Evolutionary conservation across 1,140 invertebrate genomes (phyloP), one percentile per base, ranked within the genome.

Genomic region (Zaprionus taronus): DNA sequence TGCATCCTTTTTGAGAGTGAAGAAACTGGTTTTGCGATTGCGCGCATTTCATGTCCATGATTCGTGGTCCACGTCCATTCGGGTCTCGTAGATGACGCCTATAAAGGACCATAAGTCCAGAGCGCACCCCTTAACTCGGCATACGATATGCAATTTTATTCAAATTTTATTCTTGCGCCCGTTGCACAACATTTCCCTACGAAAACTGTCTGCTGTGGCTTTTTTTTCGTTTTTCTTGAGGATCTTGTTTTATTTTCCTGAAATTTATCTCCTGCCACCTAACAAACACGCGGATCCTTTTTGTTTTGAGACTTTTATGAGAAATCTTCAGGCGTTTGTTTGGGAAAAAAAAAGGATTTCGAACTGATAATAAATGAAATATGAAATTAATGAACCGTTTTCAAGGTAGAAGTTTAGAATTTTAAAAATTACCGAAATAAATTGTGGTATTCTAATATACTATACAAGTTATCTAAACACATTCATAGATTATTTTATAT

Each of bases 1-100:
- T 87, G 79, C 85, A 87, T 84, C 85, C 84, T 90, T 89, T 67
- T 67, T 58, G 61, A 69, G 47, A 68, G 79, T 73, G n/a, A 61
- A 63, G 14, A 68, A 87, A 87, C 84, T 89, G 84, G 84, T 87
- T 87, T 70, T 64, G 15, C 65, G 63, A 70, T 62, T 63, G 57
- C 51, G 58, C 71, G 57, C 64, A 60, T 66, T 64, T 57, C 44
- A 7, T 47, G 70, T 60, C 41, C 34, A 74, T 41, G 34, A 28
- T 20, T 14, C 53, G 34, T 55, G 73, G 58, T 58, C 57, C 58
- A 49, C 14, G 28, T 67, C 47, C 47, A 51, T 24, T 51, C 9
- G 47, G 47, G 20, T 2, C 20, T 14, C 47, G 41, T 9, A 41
- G 38, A n/a, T n/a, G 15, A 49, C 22, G 47, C 47, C 47, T 20